A percentile compares a stretch with the other conserved stretches of the same genome.
These are phyloP conservation scores for Pampusana beccarii DNA, from an alignment of 2,113 vertebrate genomes.

Conservation along the genomic window DNA sequence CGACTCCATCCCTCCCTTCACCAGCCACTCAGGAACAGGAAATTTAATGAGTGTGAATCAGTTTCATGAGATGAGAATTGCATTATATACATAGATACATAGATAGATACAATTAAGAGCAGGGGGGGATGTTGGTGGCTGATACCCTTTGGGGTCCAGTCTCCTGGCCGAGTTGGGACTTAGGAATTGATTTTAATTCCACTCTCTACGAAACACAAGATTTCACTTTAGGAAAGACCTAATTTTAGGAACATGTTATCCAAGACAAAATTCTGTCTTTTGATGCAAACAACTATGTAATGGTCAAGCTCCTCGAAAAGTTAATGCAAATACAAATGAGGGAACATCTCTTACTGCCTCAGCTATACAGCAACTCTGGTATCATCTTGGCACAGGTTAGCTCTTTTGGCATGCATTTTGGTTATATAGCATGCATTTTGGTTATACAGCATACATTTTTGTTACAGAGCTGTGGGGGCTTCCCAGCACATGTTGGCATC, in stretches of 20 bases:
- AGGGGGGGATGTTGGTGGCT: neutral
- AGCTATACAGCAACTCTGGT: neutral
- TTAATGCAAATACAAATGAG: neutral
- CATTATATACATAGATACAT: neutral
- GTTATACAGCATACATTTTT: neutral
- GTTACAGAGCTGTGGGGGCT: neutral
- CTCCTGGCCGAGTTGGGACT: neutral
- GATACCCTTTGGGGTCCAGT: neutral
- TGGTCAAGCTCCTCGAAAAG: neutral
- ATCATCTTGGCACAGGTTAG: neutral
- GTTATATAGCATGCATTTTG: neutral
- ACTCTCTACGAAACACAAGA: neutral
- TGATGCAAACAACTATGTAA: neutral
- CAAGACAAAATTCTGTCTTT: neutral
- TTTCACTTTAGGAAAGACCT: neutral
- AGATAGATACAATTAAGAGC: neutral
- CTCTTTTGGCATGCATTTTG: neutral
- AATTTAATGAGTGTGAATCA: neutral
- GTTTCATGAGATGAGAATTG: neutral
- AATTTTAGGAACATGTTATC: neutral
- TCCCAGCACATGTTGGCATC: neutral
- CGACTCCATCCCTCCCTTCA: neutral
- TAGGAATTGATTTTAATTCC: neutral
- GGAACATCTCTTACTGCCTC: neutral
- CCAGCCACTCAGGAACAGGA: neutral